Conservation (phyloP, 53 echinoderm and acorn worm genomes). For the Echinometra lucunter region DNA sequence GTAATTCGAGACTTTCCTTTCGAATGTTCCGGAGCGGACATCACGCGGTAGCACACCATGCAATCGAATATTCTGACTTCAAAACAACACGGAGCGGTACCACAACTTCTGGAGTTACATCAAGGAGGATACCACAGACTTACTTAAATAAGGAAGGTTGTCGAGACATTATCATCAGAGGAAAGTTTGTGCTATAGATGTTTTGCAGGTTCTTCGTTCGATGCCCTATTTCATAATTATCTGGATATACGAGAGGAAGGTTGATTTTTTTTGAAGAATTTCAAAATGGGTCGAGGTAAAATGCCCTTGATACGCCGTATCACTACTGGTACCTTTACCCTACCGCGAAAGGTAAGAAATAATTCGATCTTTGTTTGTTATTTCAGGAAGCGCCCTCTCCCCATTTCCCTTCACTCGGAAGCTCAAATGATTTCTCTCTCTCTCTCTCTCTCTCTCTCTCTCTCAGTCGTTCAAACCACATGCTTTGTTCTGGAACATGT, state of each 20-base stretch:
- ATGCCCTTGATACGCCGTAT: slow-evolving; percentile 10
- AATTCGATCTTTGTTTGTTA: not conserved
- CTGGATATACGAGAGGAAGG: not conserved
- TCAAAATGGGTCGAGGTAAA: slow-evolving; percentile 16
- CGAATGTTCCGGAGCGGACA: not conserved
- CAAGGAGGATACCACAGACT: not conserved
- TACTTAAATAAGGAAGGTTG: not conserved
- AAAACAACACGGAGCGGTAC: not conserved
- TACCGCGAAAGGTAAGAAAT: slow-evolving; percentile 5
- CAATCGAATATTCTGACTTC: not conserved
- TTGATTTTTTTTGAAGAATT: no score
- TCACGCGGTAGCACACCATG: not conserved
- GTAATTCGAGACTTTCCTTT: not conserved
- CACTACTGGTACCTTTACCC: not conserved
- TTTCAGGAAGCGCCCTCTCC: not conserved
- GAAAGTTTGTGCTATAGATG: not conserved
- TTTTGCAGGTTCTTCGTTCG: not conserved
- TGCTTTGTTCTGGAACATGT: no score
- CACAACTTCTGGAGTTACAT: not conserved
- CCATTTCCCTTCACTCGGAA: no score
- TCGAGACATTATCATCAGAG: not conserved
- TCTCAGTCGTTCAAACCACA: no score
- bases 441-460: no score
- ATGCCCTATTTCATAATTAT: not conserved
- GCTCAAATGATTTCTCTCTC: no score